Evolutionary conservation across 2,797 vertebrate species (phyloP).

Genomic region (Pangasius mekongensis): DNA sequence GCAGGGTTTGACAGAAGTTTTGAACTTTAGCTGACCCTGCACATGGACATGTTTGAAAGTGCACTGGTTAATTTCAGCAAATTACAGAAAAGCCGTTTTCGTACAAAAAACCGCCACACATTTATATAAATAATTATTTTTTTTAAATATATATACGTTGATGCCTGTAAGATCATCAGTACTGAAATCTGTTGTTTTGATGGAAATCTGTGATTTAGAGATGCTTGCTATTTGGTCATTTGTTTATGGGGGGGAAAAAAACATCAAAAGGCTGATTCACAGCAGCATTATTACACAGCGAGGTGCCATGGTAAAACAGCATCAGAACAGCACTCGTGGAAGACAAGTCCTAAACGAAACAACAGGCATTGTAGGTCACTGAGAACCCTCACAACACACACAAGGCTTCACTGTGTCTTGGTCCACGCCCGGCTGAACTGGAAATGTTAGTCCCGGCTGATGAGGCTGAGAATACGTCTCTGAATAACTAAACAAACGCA

Average conservation of each 20-base stretch:
- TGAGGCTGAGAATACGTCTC: neutral
- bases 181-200: neutral
- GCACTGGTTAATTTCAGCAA: neutral
- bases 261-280: neutral
- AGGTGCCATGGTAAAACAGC: neutral
- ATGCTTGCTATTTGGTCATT: neutral
- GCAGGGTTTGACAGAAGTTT: neutral
- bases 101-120: neutral
- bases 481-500: conserved; percentile 3
- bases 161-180: neutral
- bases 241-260: neutral
- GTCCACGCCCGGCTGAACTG: conserved; percentile 55
- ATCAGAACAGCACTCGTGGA: neutral
- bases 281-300: neutral
- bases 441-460: conserved; percentile 58
- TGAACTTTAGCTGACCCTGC: neutral
- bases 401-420: conserved; percentile 9
- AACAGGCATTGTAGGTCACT: conserved; percentile 13
- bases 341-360: neutral
- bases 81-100: neutral
- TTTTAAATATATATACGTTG: neutral
- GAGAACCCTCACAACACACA: conserved; percentile 32
- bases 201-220: neutral
- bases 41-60: neutral
- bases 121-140: neutral